These are phyloP conservation scores for Thymelicus acteon DNA, from an alignment of 2,888 invertebrate species.

Conservation along the genomic window DNA sequence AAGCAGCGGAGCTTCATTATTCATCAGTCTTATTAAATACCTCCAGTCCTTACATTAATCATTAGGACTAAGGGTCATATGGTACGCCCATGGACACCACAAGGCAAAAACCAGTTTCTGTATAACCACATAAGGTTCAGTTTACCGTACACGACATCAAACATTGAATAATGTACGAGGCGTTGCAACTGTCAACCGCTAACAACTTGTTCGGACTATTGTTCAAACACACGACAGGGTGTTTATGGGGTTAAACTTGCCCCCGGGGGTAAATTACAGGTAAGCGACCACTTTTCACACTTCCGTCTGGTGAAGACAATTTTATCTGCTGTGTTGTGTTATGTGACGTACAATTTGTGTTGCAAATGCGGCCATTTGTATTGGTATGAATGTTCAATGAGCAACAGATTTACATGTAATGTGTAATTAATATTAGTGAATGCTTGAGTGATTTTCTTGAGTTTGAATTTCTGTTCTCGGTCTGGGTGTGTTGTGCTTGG, in stretches of 20 bases:
- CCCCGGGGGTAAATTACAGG: constrained; percentile 13
- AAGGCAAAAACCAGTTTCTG: background rate
- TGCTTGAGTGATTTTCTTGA: too few relatives aligned
- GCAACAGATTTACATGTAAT: too few relatives aligned
- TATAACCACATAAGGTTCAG: background rate
- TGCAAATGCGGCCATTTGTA: too few relatives aligned
- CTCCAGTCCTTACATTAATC: background rate
- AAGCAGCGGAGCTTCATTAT: background rate
- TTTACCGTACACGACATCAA: background rate
- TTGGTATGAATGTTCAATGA: too few relatives aligned
- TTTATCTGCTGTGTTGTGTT: background rate
- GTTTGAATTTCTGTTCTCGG: too few relatives aligned
- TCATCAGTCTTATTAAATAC: background rate
- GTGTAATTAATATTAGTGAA: too few relatives aligned
- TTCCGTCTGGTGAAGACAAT: background rate
- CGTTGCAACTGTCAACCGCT: constrained; percentile 21
- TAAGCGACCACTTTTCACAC: constrained; percentile 5
- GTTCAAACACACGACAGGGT: constrained; percentile 16
- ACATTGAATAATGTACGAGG: constrained; percentile 14
- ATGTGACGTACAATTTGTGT: background rate
- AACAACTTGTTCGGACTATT: constrained; percentile 22
- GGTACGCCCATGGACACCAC: background rate
- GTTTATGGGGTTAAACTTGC: constrained; percentile 11
- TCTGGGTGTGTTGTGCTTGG: too few relatives aligned
- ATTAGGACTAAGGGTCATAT: background rate